A percentile compares a stretch with the other conserved stretches of the same genome.
Evolutionary conservation across 2,113 vertebrate genomes (phyloP).

Genomic region (Trematocara unimaculatum): DNA sequence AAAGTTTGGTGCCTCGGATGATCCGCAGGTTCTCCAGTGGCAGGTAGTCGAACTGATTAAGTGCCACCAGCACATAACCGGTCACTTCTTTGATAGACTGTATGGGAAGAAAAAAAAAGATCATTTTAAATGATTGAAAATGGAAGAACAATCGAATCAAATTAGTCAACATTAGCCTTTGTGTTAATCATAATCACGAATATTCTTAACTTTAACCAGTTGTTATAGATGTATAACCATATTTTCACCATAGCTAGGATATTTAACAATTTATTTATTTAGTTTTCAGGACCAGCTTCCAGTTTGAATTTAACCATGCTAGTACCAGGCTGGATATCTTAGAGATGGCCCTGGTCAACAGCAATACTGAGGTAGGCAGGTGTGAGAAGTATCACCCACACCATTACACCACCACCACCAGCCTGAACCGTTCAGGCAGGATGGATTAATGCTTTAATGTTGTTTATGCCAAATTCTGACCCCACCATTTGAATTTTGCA

Average conservation of each 20-base stretch:
- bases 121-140: neutral
- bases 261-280: neutral
- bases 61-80: constrained; percentile 92
- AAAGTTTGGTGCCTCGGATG: constrained; percentile 90
- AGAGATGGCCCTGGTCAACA: neutral
- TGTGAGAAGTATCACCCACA: neutral
- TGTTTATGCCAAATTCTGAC: neutral
- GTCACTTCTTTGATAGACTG: constrained; percentile 98
- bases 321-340: neutral
- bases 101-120: neutral
- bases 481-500: neutral
- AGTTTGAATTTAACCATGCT: neutral
- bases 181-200: neutral
- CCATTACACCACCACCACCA: neutral
- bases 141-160: neutral
- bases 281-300: neutral
- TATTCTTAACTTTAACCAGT: neutral
- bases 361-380: neutral
- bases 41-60: constrained; percentile 95
- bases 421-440: neutral
- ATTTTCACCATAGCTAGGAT: neutral
- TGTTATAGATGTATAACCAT: neutral
- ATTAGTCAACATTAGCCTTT: neutral
- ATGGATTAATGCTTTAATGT: neutral
- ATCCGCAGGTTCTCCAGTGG: constrained; percentile 95